phyloP scores from a whole-genome alignment of 2,113 vertebrate genomes.

The Syngnathoides biaculeatus region DNA sequence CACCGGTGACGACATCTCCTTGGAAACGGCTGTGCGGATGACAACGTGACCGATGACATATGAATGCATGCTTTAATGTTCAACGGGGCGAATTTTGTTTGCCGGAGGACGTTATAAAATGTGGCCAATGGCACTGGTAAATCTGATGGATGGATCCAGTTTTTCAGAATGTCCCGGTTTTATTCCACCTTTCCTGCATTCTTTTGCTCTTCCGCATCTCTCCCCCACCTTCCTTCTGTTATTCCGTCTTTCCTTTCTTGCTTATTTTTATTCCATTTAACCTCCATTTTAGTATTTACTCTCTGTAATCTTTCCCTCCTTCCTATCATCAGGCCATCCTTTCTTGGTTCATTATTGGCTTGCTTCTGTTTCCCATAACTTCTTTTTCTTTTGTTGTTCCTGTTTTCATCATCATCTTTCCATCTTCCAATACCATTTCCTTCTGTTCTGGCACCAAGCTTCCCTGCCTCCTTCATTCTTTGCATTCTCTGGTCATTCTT shows the following conservation, averaged over 20 bases:
- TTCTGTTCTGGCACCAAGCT: not conserved
- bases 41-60: not conserved
- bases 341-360: not conserved
- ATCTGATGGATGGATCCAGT: not conserved
- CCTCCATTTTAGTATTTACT: too few relatives aligned
- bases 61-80: not conserved
- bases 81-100: not conserved
- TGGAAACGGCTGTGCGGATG: slow-evolving; percentile 37
- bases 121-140: not conserved
- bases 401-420: not conserved
- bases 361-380: not conserved
- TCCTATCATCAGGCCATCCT: not conserved
- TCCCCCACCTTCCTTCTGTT: not conserved
- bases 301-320: not conserved
- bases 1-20: slow-evolving; percentile 49
- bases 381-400: not conserved
- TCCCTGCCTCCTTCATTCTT: not conserved
- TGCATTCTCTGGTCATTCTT: not conserved
- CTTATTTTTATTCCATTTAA: too few relatives aligned
- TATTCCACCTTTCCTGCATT: not conserved
- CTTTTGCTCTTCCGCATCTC: not conserved
- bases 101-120: not conserved
- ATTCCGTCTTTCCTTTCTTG: not conserved
- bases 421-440: not conserved
- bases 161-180: not conserved